Evolutionary conservation across 1,140 invertebrate genomes (phyloP).

Genomic region (Zaprionus kolodkinae): DNA sequence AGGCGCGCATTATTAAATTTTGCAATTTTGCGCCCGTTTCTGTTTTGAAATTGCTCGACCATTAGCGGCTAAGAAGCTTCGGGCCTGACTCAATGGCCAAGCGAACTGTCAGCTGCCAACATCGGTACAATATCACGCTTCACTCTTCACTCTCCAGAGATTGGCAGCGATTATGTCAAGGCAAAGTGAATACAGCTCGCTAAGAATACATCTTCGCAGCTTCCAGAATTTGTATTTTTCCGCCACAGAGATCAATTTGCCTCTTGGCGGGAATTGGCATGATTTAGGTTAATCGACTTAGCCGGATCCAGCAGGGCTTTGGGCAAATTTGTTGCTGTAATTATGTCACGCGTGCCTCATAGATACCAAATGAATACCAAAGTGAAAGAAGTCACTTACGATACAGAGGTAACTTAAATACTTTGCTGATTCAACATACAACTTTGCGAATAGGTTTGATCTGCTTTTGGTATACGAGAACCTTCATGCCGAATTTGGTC

Average conservation of each 20-base stretch:
- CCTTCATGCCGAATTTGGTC: no score
- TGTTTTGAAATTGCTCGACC: slow-evolving; percentile 60
- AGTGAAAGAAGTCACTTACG: neutral
- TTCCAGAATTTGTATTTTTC: neutral
- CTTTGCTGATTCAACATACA: no score
- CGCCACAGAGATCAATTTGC: neutral
- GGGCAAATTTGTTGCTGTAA: neutral
- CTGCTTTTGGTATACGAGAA: no score
- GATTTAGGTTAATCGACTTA: neutral
- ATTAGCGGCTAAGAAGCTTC: slow-evolving; percentile 62
- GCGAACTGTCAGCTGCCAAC: slow-evolving; percentile 35
- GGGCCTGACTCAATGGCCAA: slow-evolving; percentile 49
- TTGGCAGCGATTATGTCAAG: slow-evolving; percentile 36
- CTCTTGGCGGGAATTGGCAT: neutral
- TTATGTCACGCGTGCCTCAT: neutral
- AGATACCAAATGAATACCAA: neutral
- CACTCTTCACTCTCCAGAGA: slow-evolving; percentile 9
- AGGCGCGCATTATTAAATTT: slow-evolving; percentile 69
- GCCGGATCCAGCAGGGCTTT: neutral
- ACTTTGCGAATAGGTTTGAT: no score
- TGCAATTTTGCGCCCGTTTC: slow-evolving; percentile 60
- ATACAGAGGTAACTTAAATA: no score
- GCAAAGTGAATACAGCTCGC: neutral
- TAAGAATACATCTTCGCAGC: slow-evolving; percentile 22
- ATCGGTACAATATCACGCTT: slow-evolving; percentile 24